Conservation (phyloP, 2,888 invertebrate genomes). For the Pristionchus entomophagus region DNA sequence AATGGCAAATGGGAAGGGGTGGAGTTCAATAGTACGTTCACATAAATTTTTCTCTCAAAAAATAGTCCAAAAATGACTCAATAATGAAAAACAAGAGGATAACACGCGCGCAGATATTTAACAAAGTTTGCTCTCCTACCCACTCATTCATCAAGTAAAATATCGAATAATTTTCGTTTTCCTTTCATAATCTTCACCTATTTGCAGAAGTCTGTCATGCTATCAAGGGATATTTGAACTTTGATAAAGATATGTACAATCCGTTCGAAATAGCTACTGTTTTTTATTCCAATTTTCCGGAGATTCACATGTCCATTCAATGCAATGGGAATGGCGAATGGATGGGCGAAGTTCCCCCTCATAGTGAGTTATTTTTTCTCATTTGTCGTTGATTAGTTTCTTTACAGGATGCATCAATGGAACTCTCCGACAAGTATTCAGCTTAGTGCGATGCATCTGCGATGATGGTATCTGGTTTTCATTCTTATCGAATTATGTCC, state of each 20-base stretch:
- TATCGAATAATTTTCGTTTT: too few species aligned
- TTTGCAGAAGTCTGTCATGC: not conserved
- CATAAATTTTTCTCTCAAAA: too few species aligned
- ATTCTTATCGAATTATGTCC: too few species aligned
- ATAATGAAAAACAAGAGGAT: too few species aligned
- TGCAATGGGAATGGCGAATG: conserved; percentile 8
- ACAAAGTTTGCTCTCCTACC: too few species aligned
- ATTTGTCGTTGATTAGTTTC: too few species aligned
- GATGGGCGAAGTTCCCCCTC: not conserved
- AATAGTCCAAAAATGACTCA: too few species aligned
- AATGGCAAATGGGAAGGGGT: not conserved
- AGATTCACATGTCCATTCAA: not conserved
- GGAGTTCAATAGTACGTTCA: conserved; percentile 1
- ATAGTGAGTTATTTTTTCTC: not conserved
- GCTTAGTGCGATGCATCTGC: not conserved
- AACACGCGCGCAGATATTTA: too few species aligned
- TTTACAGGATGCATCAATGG: not conserved
- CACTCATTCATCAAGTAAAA: too few species aligned
- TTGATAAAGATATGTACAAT: not conserved
- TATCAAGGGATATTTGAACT: not conserved
- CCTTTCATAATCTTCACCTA: too few species aligned
- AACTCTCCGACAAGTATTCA: not conserved
- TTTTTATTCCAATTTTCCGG: not conserved
- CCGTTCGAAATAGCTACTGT: not conserved
- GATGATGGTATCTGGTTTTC: not conserved